Percentiles rank a stretch among this genome's conserved stretches.
These are phyloP conservation scores for Alloplasta piceator DNA, from an alignment of 2,888 invertebrate species.

Conservation along the genomic window DNA sequence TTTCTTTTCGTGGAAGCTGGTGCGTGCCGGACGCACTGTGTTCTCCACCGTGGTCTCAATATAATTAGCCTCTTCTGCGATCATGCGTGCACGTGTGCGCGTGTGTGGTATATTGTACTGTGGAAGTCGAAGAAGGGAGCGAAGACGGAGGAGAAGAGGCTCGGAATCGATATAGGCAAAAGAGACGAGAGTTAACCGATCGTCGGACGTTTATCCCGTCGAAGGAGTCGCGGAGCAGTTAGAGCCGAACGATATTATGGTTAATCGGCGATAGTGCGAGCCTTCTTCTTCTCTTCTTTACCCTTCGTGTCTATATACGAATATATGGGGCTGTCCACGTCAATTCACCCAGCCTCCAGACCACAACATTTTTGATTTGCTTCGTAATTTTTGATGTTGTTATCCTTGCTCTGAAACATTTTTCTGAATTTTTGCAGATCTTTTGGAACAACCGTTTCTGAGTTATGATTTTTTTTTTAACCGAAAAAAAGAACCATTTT, in stretches of 20 bases:
- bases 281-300: slow-evolving; percentile 35
- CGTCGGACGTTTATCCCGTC: slow-evolving; percentile 59
- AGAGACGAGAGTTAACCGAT: slow-evolving; percentile 33
- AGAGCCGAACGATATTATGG: slow-evolving; percentile 58
- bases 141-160: slow-evolving; percentile 25
- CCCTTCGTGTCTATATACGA: neutral
- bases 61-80: slow-evolving; percentile 59
- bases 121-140: slow-evolving; percentile 18
- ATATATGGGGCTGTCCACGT: no score
- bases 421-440: no score
- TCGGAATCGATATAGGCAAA: slow-evolving; percentile 54
- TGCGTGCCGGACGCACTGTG: slow-evolving; percentile 57
- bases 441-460: no score
- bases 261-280: slow-evolving; percentile 62
- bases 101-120: neutral
- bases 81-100: slow-evolving; percentile 17
- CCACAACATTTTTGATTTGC: no score
- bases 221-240: slow-evolving; percentile 57
- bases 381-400: no score
- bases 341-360: no score
- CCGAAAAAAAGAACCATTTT: no score
- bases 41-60: slow-evolving; percentile 40
- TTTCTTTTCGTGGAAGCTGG: slow-evolving; percentile 65
- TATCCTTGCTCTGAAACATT: no score
- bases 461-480: no score